These are phyloP conservation scores for Diloba caeruleocephala DNA, from an alignment of 2,888 invertebrate species.

Conservation along the genomic window DNA sequence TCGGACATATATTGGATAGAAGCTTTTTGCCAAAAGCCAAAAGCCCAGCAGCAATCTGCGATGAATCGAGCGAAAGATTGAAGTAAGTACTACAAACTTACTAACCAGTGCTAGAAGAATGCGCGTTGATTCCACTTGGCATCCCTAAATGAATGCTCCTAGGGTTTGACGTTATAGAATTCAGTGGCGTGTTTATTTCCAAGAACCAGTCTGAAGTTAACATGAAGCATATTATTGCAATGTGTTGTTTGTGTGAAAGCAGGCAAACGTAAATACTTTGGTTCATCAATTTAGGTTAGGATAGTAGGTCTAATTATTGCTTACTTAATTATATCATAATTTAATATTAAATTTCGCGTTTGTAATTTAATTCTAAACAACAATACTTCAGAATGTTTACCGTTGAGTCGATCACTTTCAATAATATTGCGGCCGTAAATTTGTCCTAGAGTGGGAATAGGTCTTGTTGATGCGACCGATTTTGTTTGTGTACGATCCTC, in stretches of 20 bases:
- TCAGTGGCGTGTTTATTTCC: slow-evolving; percentile 57
- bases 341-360: neutral
- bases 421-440: slow-evolving; percentile 61
- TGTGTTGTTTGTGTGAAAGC: no score
- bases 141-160: slow-evolving; percentile 12
- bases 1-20: no score
- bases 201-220: slow-evolving; percentile 63
- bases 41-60: no score
- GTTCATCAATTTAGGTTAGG: no score
- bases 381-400: slow-evolving; percentile 55
- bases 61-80: no score
- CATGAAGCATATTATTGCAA: neutral
- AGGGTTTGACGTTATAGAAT: slow-evolving; percentile 51
- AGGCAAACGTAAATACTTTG: no score
- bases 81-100: neutral
- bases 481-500: slow-evolving; percentile 50
- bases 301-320: no score
- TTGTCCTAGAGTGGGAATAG: slow-evolving; percentile 70
- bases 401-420: slow-evolving; percentile 59
- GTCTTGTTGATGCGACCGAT: slow-evolving; percentile 60
- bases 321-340: no score
- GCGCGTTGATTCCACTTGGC: slow-evolving; percentile 1
- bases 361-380: slow-evolving; percentile 1
- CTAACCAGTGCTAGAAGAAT: slow-evolving; percentile 24
- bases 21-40: no score